Evolutionary conservation across 2,888 invertebrate species (phyloP), one percentile per base, ranked within the genome.

Genomic region (Auanema freiburgensis): DNA sequence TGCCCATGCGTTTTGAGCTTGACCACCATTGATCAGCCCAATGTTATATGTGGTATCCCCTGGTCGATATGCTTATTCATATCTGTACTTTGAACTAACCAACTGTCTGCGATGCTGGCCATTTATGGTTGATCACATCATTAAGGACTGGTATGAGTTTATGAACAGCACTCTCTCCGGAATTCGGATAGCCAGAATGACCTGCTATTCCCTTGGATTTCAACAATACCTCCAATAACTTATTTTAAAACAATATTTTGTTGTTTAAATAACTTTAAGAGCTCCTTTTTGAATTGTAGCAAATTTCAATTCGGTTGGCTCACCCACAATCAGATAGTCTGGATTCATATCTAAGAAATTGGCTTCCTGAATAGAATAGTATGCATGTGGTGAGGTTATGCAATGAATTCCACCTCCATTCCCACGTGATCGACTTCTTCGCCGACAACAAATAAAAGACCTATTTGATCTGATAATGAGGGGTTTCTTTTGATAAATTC

Each of bases 391-490:
- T 5, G 21, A 18, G 44, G 16, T 56, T 18, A 51, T 51, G 41
- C 11, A 41, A 12, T 41, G 3, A 59, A 12, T 3, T 50, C 74
- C 40, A 78, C 80, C 50, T 65, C 71, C 80, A 81, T 81, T 49
- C 81, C 81, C 42, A 74, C 58, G 55, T 81, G 81, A 59, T 79
- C 79, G 8, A 77, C 67, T 63, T 81, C 81, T 54, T 81, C 81
- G 16, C 79, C 80, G 24, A 80, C 80, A 16, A 79, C 79, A 43
- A 82, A 78, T 42, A 81, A 69, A 42, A 81, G 68, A 10, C 76
- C 81, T 16, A 80, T 43, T 41, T 74, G 63, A 14, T 71, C 65
- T 8, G 73, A 77, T 16, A 78, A 54, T 50, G 69, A 59, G 41
- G 76, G 77, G 14, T 69, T 46, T 11, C 65, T 67, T 41, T 51